Evolutionary conservation across 2,888 invertebrate genomes (phyloP).

Genomic region (Hemithea aestivaria): DNA sequence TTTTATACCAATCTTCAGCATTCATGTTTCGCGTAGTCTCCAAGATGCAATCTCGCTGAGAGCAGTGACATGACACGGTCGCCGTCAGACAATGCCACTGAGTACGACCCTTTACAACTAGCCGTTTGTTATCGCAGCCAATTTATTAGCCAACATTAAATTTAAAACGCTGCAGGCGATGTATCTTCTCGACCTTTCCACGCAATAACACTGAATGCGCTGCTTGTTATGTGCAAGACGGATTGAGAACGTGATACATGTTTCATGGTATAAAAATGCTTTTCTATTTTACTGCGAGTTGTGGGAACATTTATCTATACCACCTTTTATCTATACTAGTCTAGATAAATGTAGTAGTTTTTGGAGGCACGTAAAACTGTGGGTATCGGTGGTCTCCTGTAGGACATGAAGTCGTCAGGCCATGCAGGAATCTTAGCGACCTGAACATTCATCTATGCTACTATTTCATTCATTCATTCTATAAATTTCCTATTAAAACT

Average conservation of each 20-base stretch:
- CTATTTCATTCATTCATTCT: too few species aligned
- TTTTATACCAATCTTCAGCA: too few species aligned
- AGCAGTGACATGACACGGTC: conserved; percentile 25
- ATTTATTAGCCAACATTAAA: conserved; percentile 25
- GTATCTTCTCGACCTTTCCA: conserved; percentile 17
- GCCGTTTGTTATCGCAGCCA: conserved; percentile 25
- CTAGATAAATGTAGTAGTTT: too few species aligned
- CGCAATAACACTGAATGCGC: conserved; percentile 10
- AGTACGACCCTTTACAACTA: conserved; percentile 25
- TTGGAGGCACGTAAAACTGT: too few species aligned
- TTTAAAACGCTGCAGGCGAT: conserved; percentile 21
- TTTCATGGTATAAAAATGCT: conserved; percentile 2
- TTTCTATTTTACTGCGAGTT: neutral
- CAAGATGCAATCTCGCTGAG: conserved; percentile 37
- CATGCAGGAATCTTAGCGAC: too few species aligned
- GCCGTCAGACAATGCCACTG: conserved; percentile 28
- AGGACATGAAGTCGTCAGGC: too few species aligned
- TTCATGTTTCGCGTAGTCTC: neutral
- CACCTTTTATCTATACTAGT: too few species aligned
- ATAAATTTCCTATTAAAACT: too few species aligned
- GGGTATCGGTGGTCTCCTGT: too few species aligned
- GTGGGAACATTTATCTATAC: too few species aligned
- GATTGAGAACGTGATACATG: conserved; percentile 4
- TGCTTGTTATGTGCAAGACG: conserved; percentile 5
- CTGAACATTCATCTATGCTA: too few species aligned